These are phyloP conservation scores for Sebastes nivosus DNA, from an alignment of 2,797 vertebrate genomes.

Conservation along the genomic window DNA sequence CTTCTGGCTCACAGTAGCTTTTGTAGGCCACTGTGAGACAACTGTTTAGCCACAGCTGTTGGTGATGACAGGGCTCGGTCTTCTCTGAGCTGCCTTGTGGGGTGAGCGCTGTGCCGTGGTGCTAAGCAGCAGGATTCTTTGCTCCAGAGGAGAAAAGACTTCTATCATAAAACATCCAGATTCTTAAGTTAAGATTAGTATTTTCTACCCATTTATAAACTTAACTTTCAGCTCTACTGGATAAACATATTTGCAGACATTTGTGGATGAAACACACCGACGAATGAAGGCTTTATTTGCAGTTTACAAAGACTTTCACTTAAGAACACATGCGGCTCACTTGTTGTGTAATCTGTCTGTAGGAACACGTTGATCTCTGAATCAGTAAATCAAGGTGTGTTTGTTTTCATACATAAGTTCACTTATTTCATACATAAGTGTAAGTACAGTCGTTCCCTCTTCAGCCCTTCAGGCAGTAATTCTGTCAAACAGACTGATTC, in stretches of 20 bases:
- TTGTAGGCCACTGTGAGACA: background rate
- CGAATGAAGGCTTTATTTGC: background rate
- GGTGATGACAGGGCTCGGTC: background rate
- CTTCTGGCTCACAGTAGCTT: background rate
- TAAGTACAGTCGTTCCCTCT: slow-evolving; percentile 8
- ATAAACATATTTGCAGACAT: background rate
- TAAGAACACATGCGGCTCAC: background rate
- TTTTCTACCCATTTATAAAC: background rate
- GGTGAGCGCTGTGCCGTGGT: background rate
- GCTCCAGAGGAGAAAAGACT: background rate
- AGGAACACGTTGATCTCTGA: background rate
- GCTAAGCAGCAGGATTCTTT: background rate
- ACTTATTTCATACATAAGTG: slow-evolving; percentile 11
- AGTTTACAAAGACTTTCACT: background rate
- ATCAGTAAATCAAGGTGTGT: background rate
- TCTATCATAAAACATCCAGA: background rate
- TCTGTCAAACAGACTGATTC: slow-evolving; percentile 20
- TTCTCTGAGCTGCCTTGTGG: background rate
- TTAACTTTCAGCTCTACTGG: background rate
- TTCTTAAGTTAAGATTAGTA: background rate
- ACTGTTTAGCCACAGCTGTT: background rate
- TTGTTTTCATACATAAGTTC: slow-evolving; percentile 4
- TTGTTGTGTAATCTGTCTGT: background rate
- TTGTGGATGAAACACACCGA: background rate
- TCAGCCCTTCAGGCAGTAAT: slow-evolving; percentile 9